Evolutionary conservation across 2,113 vertebrate species (phyloP).

Genomic region (rabbit (Oryctolagus cuniculus)): mOryCun1.1 NC_091441.1:35774501-35775000

Average conservation of each 20-base stretch:
- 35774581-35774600: neutral
- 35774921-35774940: neutral
- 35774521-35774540: neutral
- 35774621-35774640: neutral
- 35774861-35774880: neutral
- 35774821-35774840: neutral
- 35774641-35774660: neutral
- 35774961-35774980: neutral
- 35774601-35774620: neutral
- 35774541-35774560: neutral
- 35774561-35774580: neutral
- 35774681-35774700: neutral
- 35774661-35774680: neutral
- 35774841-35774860: neutral
- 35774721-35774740: neutral
- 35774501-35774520: neutral
- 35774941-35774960: neutral
- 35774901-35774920: neutral
- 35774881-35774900: neutral
- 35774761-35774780: neutral
- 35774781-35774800: neutral
- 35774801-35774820: neutral
- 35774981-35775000: neutral
- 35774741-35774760: neutral
- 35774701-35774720: neutral